Evolutionary conservation across 2,888 invertebrate genomes (phyloP).

Genomic region (Drosophila prolongata): DNA sequence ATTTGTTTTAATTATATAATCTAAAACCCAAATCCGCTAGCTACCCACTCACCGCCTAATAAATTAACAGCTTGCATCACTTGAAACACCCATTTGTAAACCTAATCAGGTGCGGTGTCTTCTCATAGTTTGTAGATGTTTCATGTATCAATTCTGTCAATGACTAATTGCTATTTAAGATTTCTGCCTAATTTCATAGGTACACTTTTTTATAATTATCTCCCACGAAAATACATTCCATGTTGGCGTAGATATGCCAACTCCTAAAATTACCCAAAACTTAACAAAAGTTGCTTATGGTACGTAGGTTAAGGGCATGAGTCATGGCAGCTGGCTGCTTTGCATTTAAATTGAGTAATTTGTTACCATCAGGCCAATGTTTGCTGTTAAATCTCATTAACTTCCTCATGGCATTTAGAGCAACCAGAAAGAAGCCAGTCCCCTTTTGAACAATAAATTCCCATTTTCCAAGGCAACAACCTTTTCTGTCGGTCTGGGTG

Average conservation of each 20-base stretch:
- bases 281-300: slow-evolving; percentile 33
- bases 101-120: slow-evolving; percentile 31
- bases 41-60: slow-evolving; percentile 31
- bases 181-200: slow-evolving; percentile 50
- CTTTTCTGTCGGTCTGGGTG: slow-evolving; percentile 29
- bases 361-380: slow-evolving; percentile 7
- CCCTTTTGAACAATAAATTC: slow-evolving; percentile 12
- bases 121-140: slow-evolving; percentile 49
- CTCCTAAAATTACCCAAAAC: slow-evolving; percentile 39
- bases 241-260: slow-evolving; percentile 51
- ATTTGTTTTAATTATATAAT: slow-evolving; percentile 43
- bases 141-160: slow-evolving; percentile 46
- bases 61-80: slow-evolving; percentile 19
- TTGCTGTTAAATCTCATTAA: slow-evolving; percentile 30
- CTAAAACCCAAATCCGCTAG: slow-evolving; percentile 3
- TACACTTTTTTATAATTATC: slow-evolving; percentile 56
- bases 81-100: slow-evolving; percentile 2
- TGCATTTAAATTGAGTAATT: slow-evolving; percentile 42
- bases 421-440: slow-evolving; percentile 4
- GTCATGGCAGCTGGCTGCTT: slow-evolving; percentile 36
- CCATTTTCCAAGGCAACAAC: slow-evolving; percentile 6
- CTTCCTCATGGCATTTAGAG: slow-evolving; percentile 30
- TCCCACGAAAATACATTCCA: slow-evolving; percentile 19
- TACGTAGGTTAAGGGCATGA: slow-evolving; percentile 65
- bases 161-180: slow-evolving; percentile 34